Evolutionary conservation across 2,888 invertebrate species (phyloP), one percentile per base, ranked within the genome.

Genomic region (Drosophila crucigera): DNA sequence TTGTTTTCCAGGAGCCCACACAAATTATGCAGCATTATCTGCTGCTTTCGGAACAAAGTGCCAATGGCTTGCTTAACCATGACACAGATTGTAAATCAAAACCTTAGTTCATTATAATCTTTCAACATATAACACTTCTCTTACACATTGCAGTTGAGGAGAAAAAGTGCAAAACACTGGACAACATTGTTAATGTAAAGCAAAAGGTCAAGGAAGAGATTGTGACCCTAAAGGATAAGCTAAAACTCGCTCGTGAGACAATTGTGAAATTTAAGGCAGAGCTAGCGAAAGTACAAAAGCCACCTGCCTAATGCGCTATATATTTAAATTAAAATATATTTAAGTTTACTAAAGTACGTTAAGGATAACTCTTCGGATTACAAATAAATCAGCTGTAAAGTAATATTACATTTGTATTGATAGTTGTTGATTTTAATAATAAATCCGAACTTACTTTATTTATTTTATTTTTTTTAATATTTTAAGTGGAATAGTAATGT

Each of bases 1-100:
- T 99, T 63, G 97, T 99, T 0, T 98, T 98, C 91, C 97, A 97
- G 93, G 97, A 98, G 92, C 97, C 97, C 0, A 97, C 97, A 1
- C 96, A 97, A 73, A 94, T 97, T 78, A 98, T 98, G 98, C 97
- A 98, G 90, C 97, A 98, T 91, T 90, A 84, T 64, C 94, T 98
- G 35, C 94, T 98, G 49, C 96, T 96, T 72, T 90, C 33, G 97
- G 97, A 95, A 95, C 76, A 77, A 50, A 80, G 66, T 66, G 76
- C 79, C 43, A 70, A 78, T 55, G 78, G 88, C 30, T 25, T 89
- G 9, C 70, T 76, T 4, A 76, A 49, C 30, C 78, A 81, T 54
- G 81, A 85, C 43, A 80, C 75, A 43, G 77, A 89, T 56, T 89
- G 90, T 90, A 72, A 79, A 63, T 75, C 49, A 7, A 11, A 16